Base-by-base conservation (phyloP, 2,888 invertebrate species). In the Mylabris sibirica region DNA sequence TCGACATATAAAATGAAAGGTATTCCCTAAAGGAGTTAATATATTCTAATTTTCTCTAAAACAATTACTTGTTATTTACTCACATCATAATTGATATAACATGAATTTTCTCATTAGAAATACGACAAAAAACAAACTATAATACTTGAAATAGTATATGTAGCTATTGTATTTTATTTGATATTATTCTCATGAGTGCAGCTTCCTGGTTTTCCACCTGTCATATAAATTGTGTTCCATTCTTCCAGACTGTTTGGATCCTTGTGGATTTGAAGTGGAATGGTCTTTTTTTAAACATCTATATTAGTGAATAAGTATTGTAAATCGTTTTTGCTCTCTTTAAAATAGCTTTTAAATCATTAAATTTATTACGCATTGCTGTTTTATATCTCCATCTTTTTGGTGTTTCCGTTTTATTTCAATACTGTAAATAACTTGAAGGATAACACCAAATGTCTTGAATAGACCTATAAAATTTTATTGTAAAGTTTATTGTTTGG, bases 381-480 rank as follows among this genome's bases (percentile, higher is more conserved):
- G 69, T 72, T 72, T 74, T 69, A 72, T 72, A 71, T 74, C 71
- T 65, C 66, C 60, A 69, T 66, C 68, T 66, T 65, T 66, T 65
- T 57, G 60, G 59, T 66, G 72, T 62, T 60, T 68, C 64, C 68
- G 70, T 72, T 74, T 69, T 70, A 66, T 62, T 72, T 65, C 70
- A 64, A 67, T 70, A 70, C 63, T 66, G 69, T 71, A 74, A 74
- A 72, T 73, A 69, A 69, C 68, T 74, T 64, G 67, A 68, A 70
- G 70, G 72, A 71, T 72, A 69, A 63, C 63, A 68, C 67, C 66
- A 62, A 72, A 71, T 71, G 71, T 70, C 68, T 71, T 66, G 68
- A 73, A 72, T 72, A 68, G 73, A 72, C 70, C 69, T 61, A 72
- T 73, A 72, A 73, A 74, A 72, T 75, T 73, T 72, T 71, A 72